These are phyloP conservation scores for Magallana nippona DNA, from an alignment of 2,888 invertebrate species.

Conservation along the genomic window DNA sequence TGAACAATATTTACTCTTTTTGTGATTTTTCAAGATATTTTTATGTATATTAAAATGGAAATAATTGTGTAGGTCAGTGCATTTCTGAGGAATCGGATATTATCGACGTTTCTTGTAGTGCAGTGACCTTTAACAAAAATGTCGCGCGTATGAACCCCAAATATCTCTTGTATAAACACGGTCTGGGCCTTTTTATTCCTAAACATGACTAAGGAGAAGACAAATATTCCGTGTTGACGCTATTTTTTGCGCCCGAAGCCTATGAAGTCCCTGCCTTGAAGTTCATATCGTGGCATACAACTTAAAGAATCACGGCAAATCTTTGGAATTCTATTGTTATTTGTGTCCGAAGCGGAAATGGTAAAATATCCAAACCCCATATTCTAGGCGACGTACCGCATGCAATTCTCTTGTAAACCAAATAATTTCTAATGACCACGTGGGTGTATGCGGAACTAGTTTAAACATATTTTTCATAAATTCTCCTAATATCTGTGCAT, in stretches of 20 bases:
- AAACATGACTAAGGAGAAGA: conserved; percentile 19
- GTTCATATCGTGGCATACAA: background rate
- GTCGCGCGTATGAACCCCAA: background rate
- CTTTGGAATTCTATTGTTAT: conserved; percentile 1
- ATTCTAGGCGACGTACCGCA: no score
- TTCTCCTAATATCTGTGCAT: no score
- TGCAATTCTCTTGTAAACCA: no score
- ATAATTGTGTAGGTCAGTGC: no score
- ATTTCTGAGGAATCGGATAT: background rate
- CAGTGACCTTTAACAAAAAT: conserved; percentile 2
- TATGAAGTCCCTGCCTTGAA: background rate
- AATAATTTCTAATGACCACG: no score
- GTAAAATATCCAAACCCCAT: no score
- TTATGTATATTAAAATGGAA: no score
- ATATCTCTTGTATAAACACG: conserved; percentile 16
- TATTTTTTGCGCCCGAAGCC: background rate
- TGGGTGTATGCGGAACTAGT: no score
- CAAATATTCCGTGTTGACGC: conserved; percentile 33
- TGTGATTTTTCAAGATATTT: no score
- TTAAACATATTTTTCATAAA: no score
- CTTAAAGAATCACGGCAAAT: background rate
- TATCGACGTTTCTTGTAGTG: background rate
- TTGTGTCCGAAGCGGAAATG: no score
- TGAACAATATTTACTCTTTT: no score
- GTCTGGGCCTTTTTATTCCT: conserved; percentile 8